Base-by-base conservation (phyloP, 2,113 vertebrate species). In the Ifrita kowaldi region DNA sequence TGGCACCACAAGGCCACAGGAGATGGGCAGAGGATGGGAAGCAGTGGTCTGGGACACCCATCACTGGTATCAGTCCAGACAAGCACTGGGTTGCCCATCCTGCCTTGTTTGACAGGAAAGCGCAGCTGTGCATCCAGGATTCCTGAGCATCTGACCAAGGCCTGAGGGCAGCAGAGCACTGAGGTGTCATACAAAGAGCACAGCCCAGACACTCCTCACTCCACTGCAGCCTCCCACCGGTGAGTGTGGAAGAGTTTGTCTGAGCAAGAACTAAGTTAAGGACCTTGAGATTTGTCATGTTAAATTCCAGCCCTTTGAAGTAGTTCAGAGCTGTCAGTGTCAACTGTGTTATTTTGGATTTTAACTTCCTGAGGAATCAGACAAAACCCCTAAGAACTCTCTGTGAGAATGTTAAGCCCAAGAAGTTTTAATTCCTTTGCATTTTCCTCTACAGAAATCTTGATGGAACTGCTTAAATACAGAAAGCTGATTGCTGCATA, bases 261-360 rank as follows among this genome's bases (percentile, higher is more conserved):
- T 68, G 60, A 89, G 65, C 42, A 59, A 87, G 23, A 76, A 8
- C 71, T 52, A 33, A 77, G 30, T 39, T 44, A 91, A 92, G 46
- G 41, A 87, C 75, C 56, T 69, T 52, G 69, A 89, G 47, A 80
- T 86, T 83, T 91, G 32, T 84, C 75, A 75, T 22, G 16, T 77
- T 93, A 81, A 93, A 95, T 97, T 86, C 78, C 90, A 97, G 81
- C 57, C 26, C 76, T 95, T 96, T 86, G 63, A 96, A 86, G 76
- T 33, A 93, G 26, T 14, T 81, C 70, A 63, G 27, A 67, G 69
- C 57, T 91, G 90, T 92, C 53, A 16, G 42, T 63, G 75, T 47
- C 20, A 3, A 46, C 53, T 32, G 50, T 37, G n/a, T 90, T 84
- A 42, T 80, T 96, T 93, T 70, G 32, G 68, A 94, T 92, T 96